Percentiles rank a stretch among this genome's conserved stretches.
phyloP scores from a whole-genome alignment of 2,888 invertebrate species.

The Pristionchus entomophagus region DNA sequence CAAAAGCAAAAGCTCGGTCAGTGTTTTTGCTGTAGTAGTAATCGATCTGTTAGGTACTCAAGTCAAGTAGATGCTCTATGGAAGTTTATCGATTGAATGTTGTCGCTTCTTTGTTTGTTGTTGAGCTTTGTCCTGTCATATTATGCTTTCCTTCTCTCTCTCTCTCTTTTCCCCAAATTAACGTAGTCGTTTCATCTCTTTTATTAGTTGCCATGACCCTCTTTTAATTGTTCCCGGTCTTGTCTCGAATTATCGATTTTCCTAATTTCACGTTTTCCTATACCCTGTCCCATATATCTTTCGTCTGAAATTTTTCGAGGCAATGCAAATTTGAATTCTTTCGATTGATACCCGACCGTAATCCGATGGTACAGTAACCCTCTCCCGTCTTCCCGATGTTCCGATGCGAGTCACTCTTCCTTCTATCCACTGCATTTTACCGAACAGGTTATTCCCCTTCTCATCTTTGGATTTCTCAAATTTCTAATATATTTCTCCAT shows the following conservation, averaged over 20 bases:
- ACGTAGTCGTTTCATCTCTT: not conserved
- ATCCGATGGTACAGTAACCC: slow-evolving; percentile 5
- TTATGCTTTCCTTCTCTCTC: not conserved
- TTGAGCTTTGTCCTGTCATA: not conserved
- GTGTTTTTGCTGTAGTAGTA: not conserved
- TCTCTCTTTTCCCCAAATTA: not conserved
- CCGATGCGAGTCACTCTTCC: slow-evolving; percentile 12
- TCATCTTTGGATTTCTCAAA: slow-evolving; percentile 16
- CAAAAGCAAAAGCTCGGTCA: slow-evolving; percentile 11
- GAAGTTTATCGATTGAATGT: slow-evolving; percentile 3
- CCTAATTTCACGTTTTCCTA: not conserved
- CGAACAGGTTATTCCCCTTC: slow-evolving; percentile 17
- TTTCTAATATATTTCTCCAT: not conserved
- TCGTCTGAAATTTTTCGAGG: not conserved
- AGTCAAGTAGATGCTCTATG: slow-evolving; percentile 8
- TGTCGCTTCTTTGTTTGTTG: slow-evolving; percentile 2
- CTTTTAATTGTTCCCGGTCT: not conserved
- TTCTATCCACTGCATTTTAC: slow-evolving; percentile 36
- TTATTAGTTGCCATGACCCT: not conserved
- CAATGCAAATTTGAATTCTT: not conserved
- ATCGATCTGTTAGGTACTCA: not conserved
- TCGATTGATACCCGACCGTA: not conserved
- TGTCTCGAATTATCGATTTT: not conserved
- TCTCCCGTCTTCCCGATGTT: slow-evolving; percentile 26
- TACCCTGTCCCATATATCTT: not conserved